Base-by-base conservation (phyloP, 1,140 invertebrate species). In the Drosophila rhopaloa region DNA sequence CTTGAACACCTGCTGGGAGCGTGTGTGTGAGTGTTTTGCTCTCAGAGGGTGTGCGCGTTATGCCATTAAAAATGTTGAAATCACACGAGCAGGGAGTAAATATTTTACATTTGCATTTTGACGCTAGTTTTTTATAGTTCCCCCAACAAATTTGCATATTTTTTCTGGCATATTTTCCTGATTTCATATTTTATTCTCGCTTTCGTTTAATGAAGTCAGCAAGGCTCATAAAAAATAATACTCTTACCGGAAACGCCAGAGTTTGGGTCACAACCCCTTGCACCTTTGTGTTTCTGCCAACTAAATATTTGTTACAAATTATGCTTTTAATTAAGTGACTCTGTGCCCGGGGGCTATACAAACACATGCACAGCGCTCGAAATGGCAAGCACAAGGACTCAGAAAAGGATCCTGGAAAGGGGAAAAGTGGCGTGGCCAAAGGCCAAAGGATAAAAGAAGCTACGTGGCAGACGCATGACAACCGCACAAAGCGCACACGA, bases 261-360 rank as follows among this genome's bases (percentile, higher is more conserved):
- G 61, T 68, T 62, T 48, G 37, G 24, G 47, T n/a, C 24, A 16
- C 56, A 24, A 38, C 44, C 41, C 60, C 48, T 57, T 50, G 60
- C 74, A 76, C 68, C 68, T 62, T 62, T 66, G 57, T 86, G 61
- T 70, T 63, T 74, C 67, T 66, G 51, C 84, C 76, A 82, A 68
- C 83, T 88, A 86, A 86, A 89, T 89, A 89, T 88, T 89, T 89
- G 81, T 77, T 76, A 89, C 86, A 89, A 89, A 89, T 89, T 78
- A 89, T 89, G 73, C 56, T 84, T 70, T 81, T 89, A 89, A 89
- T 89, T 89, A 89, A 89, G 84, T 78, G 84, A 81, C 84, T 81
- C 16, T 54, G 70, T 32, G 56, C 59, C 56, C 35, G 50, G 37
- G 65, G 62, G 48, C 66, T 44, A 41, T 14, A 54, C 75, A 40